These are phyloP conservation scores for Empis livida DNA, from an alignment of 2,888 invertebrate species.

Conservation along the genomic window DNA sequence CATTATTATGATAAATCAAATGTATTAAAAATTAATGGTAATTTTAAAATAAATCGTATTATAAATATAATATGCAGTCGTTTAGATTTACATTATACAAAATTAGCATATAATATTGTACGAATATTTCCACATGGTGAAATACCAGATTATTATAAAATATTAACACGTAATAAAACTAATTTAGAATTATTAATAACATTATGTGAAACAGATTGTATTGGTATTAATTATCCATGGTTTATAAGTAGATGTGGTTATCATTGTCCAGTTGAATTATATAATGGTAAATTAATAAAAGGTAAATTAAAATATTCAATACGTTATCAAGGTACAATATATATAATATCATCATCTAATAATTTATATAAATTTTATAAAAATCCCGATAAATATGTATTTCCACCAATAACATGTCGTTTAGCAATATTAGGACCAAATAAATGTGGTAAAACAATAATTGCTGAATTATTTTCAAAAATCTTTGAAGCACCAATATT, in stretches of 20 bases:
- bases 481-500: background rate
- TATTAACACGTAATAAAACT: too few relatives aligned
- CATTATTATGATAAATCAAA: too few relatives aligned
- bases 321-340: slow-evolving; percentile 48
- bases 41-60: too few relatives aligned
- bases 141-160: too few relatives aligned
- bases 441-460: slow-evolving; percentile 44
- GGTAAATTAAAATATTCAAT: slow-evolving; percentile 45
- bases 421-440: slow-evolving; percentile 47
- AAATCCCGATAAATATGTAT: slow-evolving; percentile 49
- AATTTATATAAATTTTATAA: slow-evolving; percentile 41
- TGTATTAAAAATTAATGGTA: too few relatives aligned
- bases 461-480: slow-evolving; percentile 29
- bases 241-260: slow-evolving; percentile 8
- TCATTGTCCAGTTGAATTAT: slow-evolving; percentile 51
- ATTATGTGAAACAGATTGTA: too few relatives aligned
- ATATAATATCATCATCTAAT: slow-evolving; percentile 41
- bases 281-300: slow-evolving; percentile 38
- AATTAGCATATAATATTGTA: too few relatives aligned
- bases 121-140: too few relatives aligned
- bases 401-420: slow-evolving; percentile 43
- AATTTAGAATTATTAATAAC: too few relatives aligned
- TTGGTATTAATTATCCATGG: too few relatives aligned
- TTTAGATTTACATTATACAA: too few relatives aligned
- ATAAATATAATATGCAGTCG: too few relatives aligned